Evolutionary conservation across 2,888 invertebrate genomes (phyloP).

Genomic region (Phortica okadai): DNA sequence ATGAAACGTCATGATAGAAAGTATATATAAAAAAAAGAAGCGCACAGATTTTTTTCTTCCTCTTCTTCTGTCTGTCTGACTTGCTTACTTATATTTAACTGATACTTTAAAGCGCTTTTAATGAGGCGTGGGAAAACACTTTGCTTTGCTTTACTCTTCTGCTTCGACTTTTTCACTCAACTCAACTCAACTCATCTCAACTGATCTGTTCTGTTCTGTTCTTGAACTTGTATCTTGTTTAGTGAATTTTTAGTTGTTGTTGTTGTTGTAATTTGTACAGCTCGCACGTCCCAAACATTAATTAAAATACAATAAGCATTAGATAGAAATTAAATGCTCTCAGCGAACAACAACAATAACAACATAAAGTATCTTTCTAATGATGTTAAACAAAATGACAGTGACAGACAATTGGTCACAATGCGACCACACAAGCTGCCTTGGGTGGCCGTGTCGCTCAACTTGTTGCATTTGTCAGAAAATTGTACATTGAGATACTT

Average conservation of each 20-base stretch:
- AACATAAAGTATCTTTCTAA: no score
- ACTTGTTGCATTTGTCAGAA: no score
- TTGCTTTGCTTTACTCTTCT: not conserved
- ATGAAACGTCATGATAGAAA: constrained; percentile 57
- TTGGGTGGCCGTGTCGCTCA: no score
- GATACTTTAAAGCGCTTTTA: constrained; percentile 63
- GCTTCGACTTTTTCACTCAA: not conserved
- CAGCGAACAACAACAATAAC: no score
- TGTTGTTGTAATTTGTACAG: constrained; percentile 58
- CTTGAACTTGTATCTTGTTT: constrained; percentile 2
- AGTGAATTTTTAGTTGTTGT: constrained; percentile 24
- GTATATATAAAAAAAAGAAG: constrained; percentile 54
- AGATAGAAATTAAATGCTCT: not conserved
- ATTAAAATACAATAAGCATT: constrained; percentile 26
- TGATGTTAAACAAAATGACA: no score
- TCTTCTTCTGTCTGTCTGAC: constrained; percentile 21
- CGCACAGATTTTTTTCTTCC: constrained; percentile 20
- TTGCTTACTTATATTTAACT: not conserved
- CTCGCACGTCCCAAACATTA: constrained; percentile 62
- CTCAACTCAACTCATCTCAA: not conserved
- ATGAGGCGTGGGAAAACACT: constrained; percentile 67
- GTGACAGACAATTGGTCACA: no score
- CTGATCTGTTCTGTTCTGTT: constrained; percentile 11
- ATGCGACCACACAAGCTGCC: no score
- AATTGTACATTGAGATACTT: no score